Conservation (phyloP, 2,888 invertebrate species). For the Diadromus collaris region DNA sequence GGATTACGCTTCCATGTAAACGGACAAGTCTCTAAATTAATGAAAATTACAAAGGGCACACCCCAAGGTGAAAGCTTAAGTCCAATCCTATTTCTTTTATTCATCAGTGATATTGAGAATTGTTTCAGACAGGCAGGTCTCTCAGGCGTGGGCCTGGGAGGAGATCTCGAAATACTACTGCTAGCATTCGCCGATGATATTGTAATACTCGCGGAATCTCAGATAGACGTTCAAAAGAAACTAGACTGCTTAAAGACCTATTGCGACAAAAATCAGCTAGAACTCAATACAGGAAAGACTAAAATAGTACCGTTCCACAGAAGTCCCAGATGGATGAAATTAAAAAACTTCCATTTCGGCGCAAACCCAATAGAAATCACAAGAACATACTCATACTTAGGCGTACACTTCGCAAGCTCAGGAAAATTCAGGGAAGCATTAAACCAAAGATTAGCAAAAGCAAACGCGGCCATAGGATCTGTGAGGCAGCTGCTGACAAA, state of each 20-base stretch:
- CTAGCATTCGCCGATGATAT: constrained; percentile 53
- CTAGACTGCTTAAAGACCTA: constrained; percentile 40
- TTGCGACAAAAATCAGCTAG: constrained; percentile 37
- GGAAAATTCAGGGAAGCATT: constrained; percentile 4
- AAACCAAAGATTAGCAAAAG: constrained; percentile 17
- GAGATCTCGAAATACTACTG: constrained; percentile 34
- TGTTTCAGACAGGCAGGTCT: constrained; percentile 32
- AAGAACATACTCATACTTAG: constrained; percentile 29
- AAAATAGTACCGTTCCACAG: constrained; percentile 49
- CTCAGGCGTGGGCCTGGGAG: constrained; percentile 38
- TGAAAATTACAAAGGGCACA: constrained; percentile 49
- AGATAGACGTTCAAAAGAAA: constrained; percentile 28
- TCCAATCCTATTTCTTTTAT: constrained; percentile 53
- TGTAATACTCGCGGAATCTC: constrained; percentile 42
- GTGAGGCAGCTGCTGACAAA: constrained; percentile 2
- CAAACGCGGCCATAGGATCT: constrained; percentile 2
- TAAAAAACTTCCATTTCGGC: not conserved
- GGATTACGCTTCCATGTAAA: not conserved
- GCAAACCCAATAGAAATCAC: not conserved
- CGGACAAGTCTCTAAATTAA: constrained; percentile 22
- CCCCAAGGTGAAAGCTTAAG: constrained; percentile 58
- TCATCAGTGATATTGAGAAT: constrained; percentile 57
- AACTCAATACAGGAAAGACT: constrained; percentile 39
- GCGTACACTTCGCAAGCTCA: not conserved
- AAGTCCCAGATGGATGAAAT: constrained; percentile 5